Percentiles rank a stretch among this genome's conserved stretches.
Conservation (phyloP, 2,113 vertebrate genomes). For the Manacus vitellinus region DNA sequence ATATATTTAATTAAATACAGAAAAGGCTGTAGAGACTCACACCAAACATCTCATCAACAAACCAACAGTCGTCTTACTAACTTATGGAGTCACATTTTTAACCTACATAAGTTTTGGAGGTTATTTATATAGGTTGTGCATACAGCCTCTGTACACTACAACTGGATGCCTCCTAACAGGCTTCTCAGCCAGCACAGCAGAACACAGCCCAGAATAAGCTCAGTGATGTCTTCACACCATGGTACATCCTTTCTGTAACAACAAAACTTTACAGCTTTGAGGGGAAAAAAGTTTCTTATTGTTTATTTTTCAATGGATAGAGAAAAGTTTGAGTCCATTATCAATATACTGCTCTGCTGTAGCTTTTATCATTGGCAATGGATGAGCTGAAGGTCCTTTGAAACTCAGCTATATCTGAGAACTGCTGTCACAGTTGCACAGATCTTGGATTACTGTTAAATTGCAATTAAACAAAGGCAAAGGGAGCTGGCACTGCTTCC, state of each 20-base stretch:
- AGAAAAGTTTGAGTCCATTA: constrained; percentile 24
- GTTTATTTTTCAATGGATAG: not conserved
- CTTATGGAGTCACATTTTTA: not conserved
- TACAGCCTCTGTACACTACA: not conserved
- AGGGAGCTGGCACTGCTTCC: constrained; percentile 33
- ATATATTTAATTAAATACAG: not conserved
- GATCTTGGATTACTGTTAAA: constrained; percentile 63
- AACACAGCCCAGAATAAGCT: not conserved
- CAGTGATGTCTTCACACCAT: not conserved
- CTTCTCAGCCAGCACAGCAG: not conserved
- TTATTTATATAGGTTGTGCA: not conserved
- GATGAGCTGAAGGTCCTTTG: constrained; percentile 30
- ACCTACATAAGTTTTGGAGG: not conserved
- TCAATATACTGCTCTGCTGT: not conserved
- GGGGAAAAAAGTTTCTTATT: not conserved
- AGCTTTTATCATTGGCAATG: constrained; percentile 18
- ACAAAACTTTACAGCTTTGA: not conserved
- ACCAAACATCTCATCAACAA: not conserved
- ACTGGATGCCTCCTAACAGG: not conserved
- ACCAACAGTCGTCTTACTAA: not conserved
- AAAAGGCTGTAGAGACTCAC: not conserved
- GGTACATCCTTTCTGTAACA: not conserved
- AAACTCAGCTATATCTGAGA: constrained; percentile 27
- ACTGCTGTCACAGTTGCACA: constrained; percentile 39
- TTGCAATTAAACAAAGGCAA: constrained; percentile 64